These are phyloP conservation scores for Hypocryptadius cinnamomeus DNA, from an alignment of 2,113 vertebrate species.

Conservation along the genomic window DNA sequence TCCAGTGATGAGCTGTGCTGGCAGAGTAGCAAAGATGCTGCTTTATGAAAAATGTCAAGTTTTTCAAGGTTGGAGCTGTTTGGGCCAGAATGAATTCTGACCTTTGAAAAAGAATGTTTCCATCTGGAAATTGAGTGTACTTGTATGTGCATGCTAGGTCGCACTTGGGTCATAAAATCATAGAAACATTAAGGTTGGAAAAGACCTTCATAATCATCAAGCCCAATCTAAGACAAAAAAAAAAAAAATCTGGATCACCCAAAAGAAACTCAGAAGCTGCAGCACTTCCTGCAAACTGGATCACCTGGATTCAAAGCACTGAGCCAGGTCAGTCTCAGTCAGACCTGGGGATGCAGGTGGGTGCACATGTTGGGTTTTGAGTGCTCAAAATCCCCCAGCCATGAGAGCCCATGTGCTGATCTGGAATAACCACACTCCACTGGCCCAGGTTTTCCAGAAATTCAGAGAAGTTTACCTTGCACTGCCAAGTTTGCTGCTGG, in stretches of 20 bases:
- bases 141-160: not conserved
- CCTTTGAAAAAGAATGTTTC: not conserved
- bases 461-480: not conserved
- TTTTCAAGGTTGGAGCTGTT: not conserved
- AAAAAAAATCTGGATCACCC: not conserved
- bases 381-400: not conserved
- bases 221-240: not conserved
- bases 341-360: not conserved
- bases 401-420: not conserved
- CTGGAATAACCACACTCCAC: not conserved
- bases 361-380: not conserved
- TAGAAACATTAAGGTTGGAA: not conserved
- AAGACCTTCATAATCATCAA: not conserved
- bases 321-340: not conserved
- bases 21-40: not conserved
- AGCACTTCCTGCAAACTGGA: too few relatives aligned
- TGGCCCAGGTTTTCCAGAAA: not conserved
- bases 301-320: not conserved
- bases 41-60: not conserved
- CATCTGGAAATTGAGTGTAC: not conserved
- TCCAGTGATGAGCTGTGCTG: not conserved
- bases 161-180: not conserved
- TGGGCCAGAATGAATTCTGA: not conserved
- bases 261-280: not conserved
- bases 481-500: not conserved